Percentiles rank a stretch among this genome's conserved stretches.
Conservation (phyloP, 1,140 invertebrate genomes). For the Ptiloglossa arizonensis region DNA sequence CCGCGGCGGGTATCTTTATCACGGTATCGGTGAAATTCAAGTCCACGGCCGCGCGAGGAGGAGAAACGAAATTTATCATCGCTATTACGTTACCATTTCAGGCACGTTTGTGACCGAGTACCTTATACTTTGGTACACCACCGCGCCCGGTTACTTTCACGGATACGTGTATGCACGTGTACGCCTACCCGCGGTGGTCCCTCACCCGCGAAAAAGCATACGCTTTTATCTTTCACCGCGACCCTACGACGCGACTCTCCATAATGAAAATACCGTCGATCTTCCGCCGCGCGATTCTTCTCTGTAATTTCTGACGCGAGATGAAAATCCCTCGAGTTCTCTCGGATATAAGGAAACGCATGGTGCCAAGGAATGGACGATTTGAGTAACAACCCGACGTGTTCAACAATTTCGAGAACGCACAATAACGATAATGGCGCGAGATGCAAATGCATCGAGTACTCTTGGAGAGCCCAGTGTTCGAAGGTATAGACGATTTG, state of each 20-base stretch:
- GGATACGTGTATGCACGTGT: no score
- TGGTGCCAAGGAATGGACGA: no score
- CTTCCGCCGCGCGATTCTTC: background rate
- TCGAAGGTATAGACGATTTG: no score
- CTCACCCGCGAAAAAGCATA: conserved; percentile 10
- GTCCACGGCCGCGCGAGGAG: conserved; percentile 31
- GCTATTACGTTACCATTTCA: conserved; percentile 68
- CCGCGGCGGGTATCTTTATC: conserved; percentile 40
- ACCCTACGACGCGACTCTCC: conserved; percentile 29
- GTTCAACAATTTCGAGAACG: no score
- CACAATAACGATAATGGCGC: no score
- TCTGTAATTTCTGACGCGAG: background rate
- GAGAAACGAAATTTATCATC: conserved; percentile 69
- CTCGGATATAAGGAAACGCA: no score
- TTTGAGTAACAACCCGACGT: no score
- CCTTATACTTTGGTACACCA: conserved; percentile 52
- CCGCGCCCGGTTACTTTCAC: background rate
- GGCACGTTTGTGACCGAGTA: conserved; percentile 71
- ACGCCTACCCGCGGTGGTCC: background rate
- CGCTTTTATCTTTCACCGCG: conserved; percentile 54
- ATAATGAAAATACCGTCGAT: conserved; percentile 51
- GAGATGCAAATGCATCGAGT: no score
- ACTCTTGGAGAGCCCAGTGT: no score
- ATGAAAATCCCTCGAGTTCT: no score
- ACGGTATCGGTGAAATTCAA: conserved; percentile 54